Evolutionary conservation across 2,888 invertebrate species (phyloP), one percentile per base, ranked within the genome.

Genomic region (Hirtodrosophila histrioides): DNA sequence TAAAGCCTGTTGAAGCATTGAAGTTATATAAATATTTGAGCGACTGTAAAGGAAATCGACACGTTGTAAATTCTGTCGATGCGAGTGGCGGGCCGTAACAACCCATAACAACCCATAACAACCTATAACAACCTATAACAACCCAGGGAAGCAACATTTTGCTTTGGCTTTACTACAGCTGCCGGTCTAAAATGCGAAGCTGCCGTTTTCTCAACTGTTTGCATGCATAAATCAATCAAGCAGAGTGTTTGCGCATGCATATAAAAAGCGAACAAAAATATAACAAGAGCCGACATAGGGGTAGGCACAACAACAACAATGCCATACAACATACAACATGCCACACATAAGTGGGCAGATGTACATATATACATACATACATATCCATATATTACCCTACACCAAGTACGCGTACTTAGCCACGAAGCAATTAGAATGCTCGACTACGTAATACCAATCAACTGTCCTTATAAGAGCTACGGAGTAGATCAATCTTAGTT

Each of bases 221-320:
- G 71, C 65, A 71, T 75, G 82, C 80, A 83, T 79, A 82, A 86
- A 82, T 86, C 86, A 82, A 82, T 82, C 82, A 86, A 69, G 74
- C 80, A 56, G 77, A 82, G 86, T 82, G 86, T 79, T 71, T 79
- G 74, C 69, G 43, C 27, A 27, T 27, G 6, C 71, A 75, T 50
- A 62, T 55, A 56, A 66, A 67, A 71, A 68, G 40, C 43, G 46
- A 57, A 40, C 51, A 43, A 45, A 68, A 61, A 43, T 61, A 55
- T 51, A 56, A 37, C 48, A 62, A 48, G 41, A 35, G 37, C 36
- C 45, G 39, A 43, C 60, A 56, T 55, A 53, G 70, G 68, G 68
- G 60, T 73, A 61, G 53, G 31, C 55, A 72, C 58, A 57, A 29
- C 51, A 58, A 46, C 50, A 60, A 45, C 43, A 49, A 49, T 48